A percentile compares a stretch with the other conserved stretches of the same genome.
phyloP scores from a whole-genome alignment of 1,140 invertebrate species.

The Spodoptera litura region DNA sequence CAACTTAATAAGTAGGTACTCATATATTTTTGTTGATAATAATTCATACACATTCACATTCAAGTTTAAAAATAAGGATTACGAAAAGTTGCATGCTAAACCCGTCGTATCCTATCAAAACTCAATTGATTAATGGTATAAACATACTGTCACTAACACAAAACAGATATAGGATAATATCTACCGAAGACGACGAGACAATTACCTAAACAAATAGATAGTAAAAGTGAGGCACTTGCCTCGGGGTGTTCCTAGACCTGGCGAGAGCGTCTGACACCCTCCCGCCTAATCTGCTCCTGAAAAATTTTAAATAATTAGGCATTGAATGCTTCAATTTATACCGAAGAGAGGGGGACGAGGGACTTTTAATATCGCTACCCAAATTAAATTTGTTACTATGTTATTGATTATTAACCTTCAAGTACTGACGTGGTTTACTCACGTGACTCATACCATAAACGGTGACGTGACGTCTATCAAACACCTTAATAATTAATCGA shows the following conservation, averaged over 20 bases:
- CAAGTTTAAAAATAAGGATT: background rate
- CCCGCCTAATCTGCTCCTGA: constrained; percentile 18
- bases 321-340: background rate
- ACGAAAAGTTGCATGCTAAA: background rate
- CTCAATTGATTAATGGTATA: background rate
- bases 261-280: constrained; percentile 28
- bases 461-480: no score
- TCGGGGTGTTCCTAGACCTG: constrained; percentile 33
- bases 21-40: no score
- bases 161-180: background rate
- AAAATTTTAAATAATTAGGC: constrained; percentile 11
- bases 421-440: no score
- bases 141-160: background rate
- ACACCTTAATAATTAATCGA: no score
- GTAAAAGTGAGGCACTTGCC: constrained; percentile 32
- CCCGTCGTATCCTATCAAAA: constrained; percentile 6
- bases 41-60: no score
- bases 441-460: no score
- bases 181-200: constrained; percentile 23
- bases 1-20: no score
- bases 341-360: no score
- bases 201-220: constrained; percentile 24
- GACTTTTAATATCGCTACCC: no score
- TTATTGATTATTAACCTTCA: no score
- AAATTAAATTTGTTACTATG: no score